Evolutionary conservation across 2,113 vertebrate genomes (phyloP).

Genomic region (Athene noctua): DNA sequence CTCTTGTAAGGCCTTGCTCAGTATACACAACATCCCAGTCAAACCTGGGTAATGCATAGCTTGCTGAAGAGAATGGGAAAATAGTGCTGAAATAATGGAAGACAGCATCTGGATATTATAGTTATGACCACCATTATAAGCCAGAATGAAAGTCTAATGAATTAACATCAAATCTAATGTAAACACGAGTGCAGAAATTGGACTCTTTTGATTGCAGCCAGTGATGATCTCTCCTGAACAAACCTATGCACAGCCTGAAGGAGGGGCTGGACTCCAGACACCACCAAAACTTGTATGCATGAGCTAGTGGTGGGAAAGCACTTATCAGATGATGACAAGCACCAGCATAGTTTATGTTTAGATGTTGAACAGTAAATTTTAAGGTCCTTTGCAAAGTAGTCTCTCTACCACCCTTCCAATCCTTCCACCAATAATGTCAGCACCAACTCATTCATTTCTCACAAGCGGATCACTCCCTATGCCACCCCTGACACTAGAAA

Average conservation of each 20-base stretch:
- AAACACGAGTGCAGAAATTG: background rate
- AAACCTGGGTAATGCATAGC: background rate
- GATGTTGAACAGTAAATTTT: background rate
- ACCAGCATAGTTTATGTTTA: background rate
- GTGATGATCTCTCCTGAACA: background rate
- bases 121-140: background rate
- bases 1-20: background rate
- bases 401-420: background rate
- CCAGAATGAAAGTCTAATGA: background rate
- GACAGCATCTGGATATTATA: background rate
- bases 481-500: background rate
- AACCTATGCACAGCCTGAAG: background rate
- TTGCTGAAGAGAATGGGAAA: background rate
- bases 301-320: background rate
- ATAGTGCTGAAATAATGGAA: background rate
- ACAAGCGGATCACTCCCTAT: background rate
- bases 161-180: too few relatives aligned
- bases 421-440: fast-evolving
- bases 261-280: background rate
- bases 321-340: fast-evolving
- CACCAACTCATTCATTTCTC: background rate
- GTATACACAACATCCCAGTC: fast-evolving
- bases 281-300: background rate
- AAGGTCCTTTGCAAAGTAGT: background rate
- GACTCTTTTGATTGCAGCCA: background rate